A percentile compares a stretch with the other conserved stretches of the same genome.
phyloP scores from a whole-genome alignment of 2,797 vertebrate species.

The Coregonus ussuriensis region DNA sequence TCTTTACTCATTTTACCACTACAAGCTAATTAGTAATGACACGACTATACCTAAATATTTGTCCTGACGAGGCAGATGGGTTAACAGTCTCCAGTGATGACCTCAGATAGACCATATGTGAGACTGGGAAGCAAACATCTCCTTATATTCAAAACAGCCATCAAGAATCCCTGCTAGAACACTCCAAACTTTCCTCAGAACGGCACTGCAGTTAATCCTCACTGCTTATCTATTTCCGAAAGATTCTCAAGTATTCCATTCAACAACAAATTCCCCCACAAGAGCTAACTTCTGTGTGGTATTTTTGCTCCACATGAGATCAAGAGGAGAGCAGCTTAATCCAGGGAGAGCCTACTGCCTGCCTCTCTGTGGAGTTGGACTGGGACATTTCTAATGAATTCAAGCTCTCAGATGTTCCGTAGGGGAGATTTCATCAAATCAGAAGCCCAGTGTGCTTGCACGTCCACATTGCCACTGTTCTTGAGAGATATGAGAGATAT shows the following conservation, averaged over 20 bases:
- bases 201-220: conserved; percentile 48
- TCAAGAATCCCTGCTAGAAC: conserved; percentile 39
- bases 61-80: conserved; percentile 30
- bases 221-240: conserved; percentile 61
- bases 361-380: conserved; percentile 6
- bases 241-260: conserved; percentile 38
- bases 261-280: conserved; percentile 48
- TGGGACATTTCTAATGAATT: conserved; percentile 38
- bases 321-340: conserved; percentile 45
- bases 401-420: conserved; percentile 55
- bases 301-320: conserved; percentile 52
- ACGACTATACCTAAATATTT: conserved; percentile 40
- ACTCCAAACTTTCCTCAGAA: conserved; percentile 29
- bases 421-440: conserved; percentile 56
- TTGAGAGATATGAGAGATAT: conserved; percentile 27
- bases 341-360: conserved; percentile 36
- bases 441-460: conserved; percentile 57
- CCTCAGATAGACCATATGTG: conserved; percentile 36
- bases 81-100: conserved; percentile 40
- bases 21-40: conserved; percentile 43
- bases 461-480: conserved; percentile 57
- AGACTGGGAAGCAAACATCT: conserved; percentile 38
- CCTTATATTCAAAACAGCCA: conserved; percentile 37
- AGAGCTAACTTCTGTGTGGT: conserved; percentile 55
- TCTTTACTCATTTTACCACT: conserved; percentile 23